Conservation (phyloP, 2,113 vertebrate genomes). For the Chloropsis cyanopogon region DNA sequence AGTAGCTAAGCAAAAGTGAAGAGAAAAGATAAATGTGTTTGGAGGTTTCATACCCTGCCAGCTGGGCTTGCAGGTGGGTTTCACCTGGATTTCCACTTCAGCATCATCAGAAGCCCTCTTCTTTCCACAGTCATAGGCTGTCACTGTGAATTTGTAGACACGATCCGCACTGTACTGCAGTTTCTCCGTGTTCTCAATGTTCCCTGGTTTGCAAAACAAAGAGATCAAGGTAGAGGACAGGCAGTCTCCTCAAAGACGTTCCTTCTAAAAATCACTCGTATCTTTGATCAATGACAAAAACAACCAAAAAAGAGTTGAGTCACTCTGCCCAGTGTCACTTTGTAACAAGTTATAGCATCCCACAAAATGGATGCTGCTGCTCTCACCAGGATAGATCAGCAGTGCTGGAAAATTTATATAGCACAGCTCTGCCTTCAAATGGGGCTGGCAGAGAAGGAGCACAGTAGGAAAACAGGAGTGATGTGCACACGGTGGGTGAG, state of each 20-base stretch:
- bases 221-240: neutral
- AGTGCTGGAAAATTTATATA: neutral
- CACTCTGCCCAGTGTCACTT: neutral
- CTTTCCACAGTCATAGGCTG: slow-evolving; percentile 97
- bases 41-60: slow-evolving; percentile 76
- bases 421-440: neutral
- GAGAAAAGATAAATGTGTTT: neutral
- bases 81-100: slow-evolving; percentile 93
- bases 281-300: neutral
- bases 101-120: slow-evolving; percentile 93
- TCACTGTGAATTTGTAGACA: slow-evolving; percentile 93
- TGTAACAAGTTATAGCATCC: neutral
- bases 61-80: slow-evolving; percentile 96
- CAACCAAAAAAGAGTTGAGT: neutral
- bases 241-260: neutral
- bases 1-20: neutral
- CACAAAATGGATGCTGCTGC: neutral
- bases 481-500: rapidly evolving
- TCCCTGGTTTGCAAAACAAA: slow-evolving; percentile 75
- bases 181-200: slow-evolving; percentile 97
- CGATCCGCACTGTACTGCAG: slow-evolving; percentile 88
- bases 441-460: neutral
- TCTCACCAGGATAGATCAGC: neutral
- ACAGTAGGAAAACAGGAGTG: neutral
- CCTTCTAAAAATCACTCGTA: neutral